A percentile compares a stretch with the other conserved stretches of the same genome.
phyloP scores from a whole-genome alignment of 2,113 vertebrate species.

The Nibea albiflora region DNA sequence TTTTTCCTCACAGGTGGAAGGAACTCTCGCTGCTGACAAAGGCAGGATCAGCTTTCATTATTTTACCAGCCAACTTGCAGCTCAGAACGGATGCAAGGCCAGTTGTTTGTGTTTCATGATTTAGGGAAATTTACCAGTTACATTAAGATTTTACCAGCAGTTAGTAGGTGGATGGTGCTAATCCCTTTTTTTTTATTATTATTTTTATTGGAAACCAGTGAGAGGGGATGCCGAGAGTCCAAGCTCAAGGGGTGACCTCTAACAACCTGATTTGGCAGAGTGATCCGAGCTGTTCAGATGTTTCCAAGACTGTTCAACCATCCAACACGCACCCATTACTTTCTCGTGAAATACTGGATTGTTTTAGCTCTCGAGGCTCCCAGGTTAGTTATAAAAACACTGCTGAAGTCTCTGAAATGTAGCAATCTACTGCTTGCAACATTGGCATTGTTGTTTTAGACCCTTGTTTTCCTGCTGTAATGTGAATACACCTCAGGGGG shows the following conservation, averaged over 20 bases:
- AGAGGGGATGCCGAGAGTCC: not conserved
- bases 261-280: not conserved
- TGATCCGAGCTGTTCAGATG: not conserved
- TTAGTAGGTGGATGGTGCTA: conserved; percentile 26
- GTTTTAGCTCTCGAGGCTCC: not conserved
- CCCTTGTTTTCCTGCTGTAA: not conserved
- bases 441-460: not conserved
- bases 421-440: not conserved
- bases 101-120: conserved; percentile 1
- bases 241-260: not conserved
- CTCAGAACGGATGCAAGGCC: not conserved
- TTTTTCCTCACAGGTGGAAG: not conserved
- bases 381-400: not conserved
- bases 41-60: not conserved
- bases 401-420: not conserved
- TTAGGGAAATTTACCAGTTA: conserved; percentile 21
- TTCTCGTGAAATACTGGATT: not conserved
- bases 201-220: not conserved
- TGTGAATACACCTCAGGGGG: not conserved
- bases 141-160: conserved; percentile 29
- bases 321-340: not conserved
- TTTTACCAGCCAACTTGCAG: not conserved
- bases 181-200: not conserved
- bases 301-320: not conserved
- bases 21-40: conserved; percentile 21